Evolutionary conservation across 2,888 invertebrate genomes (phyloP).

Genomic region (Diplolepis rosae): DNA sequence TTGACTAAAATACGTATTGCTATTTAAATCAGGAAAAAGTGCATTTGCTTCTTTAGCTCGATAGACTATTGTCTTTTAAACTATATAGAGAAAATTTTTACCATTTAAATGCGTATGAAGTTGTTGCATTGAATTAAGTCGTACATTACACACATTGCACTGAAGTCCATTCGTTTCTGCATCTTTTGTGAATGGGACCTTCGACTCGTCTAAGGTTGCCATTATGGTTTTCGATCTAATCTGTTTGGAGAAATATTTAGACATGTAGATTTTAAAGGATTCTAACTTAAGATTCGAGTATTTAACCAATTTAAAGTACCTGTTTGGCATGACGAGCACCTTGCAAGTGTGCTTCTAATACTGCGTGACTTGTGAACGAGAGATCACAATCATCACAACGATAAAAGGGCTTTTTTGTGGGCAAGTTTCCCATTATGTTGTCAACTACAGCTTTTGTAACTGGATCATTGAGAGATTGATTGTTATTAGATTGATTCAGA

Average conservation of each 20-base stretch:
- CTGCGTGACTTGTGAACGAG: slow-evolving; percentile 73
- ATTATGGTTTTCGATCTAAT: slow-evolving; percentile 70
- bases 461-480: slow-evolving; percentile 67
- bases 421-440: slow-evolving; percentile 74
- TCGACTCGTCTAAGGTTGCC: slow-evolving; percentile 69
- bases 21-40: neutral
- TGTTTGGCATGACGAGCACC: slow-evolving; percentile 71
- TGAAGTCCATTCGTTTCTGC: slow-evolving; percentile 70
- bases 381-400: slow-evolving; percentile 74
- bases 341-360: slow-evolving; percentile 74
- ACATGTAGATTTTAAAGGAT: neutral
- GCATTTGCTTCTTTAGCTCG: too few species aligned
- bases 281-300: too few species aligned
- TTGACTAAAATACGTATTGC: neutral
- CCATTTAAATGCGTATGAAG: slow-evolving; percentile 73
- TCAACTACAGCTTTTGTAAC: slow-evolving; percentile 74
- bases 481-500: slow-evolving; percentile 35
- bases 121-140: slow-evolving; percentile 74
- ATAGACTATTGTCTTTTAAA: neutral
- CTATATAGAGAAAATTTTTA: slow-evolving; percentile 42
- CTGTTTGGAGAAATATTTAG: slow-evolving; percentile 46
- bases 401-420: slow-evolving; percentile 72
- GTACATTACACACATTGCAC: slow-evolving; percentile 74
- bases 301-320: slow-evolving; percentile 48
- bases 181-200: slow-evolving; percentile 68